These are phyloP conservation scores for Microctonus hyperodae DNA, from an alignment of 2,888 invertebrate genomes.

Conservation along the genomic window DNA sequence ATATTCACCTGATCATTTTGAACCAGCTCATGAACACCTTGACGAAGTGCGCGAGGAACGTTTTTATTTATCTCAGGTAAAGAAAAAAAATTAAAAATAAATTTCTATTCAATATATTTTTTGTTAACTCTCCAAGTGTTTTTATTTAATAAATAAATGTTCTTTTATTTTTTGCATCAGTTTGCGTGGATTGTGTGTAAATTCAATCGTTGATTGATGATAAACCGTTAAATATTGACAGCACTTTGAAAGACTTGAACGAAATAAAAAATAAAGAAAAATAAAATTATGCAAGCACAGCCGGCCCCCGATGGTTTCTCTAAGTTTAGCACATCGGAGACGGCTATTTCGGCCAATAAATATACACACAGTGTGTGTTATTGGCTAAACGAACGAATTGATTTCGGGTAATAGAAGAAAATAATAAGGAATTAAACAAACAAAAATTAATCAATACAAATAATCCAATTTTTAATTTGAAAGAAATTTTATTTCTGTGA, in stretches of 20 bases:
- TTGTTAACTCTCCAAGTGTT: neutral
- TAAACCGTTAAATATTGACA: constrained; percentile 33
- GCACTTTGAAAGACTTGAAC: neutral
- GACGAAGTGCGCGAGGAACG: constrained; percentile 60
- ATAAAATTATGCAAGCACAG: constrained; percentile 41
- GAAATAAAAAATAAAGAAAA: neutral
- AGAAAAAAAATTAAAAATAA: neutral
- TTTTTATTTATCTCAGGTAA: constrained; percentile 58
- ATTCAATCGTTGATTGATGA: neutral
- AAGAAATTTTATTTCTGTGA: too few species aligned
- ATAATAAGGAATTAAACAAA: neutral
- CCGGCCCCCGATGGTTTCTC: constrained; percentile 22
- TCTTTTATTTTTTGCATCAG: neutral
- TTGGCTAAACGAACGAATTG: neutral
- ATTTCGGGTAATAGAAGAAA: neutral
- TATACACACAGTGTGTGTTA: constrained; percentile 19
- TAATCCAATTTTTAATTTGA: too few species aligned
- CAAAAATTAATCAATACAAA: too few species aligned
- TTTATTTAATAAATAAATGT: neutral
- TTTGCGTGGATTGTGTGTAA: neutral
- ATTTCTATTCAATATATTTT: neutral
- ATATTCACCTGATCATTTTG: constrained; percentile 47
- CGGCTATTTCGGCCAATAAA: constrained; percentile 38
- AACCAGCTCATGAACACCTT: constrained; percentile 53
- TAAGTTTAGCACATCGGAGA: constrained; percentile 39